Conservation (phyloP, 1,140 invertebrate species). For the Trichoplusia ni region DNA sequence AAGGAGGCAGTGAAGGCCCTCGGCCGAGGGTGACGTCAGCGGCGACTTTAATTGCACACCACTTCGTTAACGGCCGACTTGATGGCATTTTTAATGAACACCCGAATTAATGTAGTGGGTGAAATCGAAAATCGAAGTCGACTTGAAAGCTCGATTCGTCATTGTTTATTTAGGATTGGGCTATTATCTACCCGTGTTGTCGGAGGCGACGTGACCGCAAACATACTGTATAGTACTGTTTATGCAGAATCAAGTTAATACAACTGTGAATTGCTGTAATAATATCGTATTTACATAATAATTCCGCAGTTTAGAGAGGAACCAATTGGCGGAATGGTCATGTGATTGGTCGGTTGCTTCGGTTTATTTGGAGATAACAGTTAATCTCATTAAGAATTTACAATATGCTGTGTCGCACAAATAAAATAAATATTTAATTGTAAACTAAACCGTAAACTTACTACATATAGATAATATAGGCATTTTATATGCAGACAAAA, state of each 20-base stretch:
- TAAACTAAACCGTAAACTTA: too few species aligned
- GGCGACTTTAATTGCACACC: constrained; percentile 79
- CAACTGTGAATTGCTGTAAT: background rate
- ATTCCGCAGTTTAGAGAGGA: background rate
- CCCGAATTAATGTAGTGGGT: constrained; percentile 81
- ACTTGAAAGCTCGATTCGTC: constrained; percentile 47
- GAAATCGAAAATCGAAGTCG: constrained; percentile 77
- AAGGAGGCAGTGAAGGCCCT: constrained; percentile 61
- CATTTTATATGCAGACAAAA: too few species aligned
- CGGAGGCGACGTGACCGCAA: constrained; percentile 22
- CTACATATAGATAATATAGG: too few species aligned
- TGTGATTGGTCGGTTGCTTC: too few species aligned
- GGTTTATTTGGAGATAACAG: too few species aligned
- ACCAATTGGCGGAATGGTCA: too few species aligned
- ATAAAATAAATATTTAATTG: too few species aligned
- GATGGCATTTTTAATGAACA: constrained; percentile 82
- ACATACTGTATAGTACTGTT: constrained; percentile 1
- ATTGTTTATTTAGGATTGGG: constrained; percentile 76
- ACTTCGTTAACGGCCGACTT: constrained; percentile 79
- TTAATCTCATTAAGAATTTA: too few species aligned
- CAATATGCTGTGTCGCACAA: too few species aligned
- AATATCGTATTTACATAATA: background rate
- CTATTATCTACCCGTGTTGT: constrained; percentile 56
- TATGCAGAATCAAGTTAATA: background rate
- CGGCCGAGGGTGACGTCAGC: constrained; percentile 72